Evolutionary conservation across 2,113 vertebrate genomes (phyloP), one percentile per base, ranked within the genome.

Genomic region (Spea bombifrons): DNA sequence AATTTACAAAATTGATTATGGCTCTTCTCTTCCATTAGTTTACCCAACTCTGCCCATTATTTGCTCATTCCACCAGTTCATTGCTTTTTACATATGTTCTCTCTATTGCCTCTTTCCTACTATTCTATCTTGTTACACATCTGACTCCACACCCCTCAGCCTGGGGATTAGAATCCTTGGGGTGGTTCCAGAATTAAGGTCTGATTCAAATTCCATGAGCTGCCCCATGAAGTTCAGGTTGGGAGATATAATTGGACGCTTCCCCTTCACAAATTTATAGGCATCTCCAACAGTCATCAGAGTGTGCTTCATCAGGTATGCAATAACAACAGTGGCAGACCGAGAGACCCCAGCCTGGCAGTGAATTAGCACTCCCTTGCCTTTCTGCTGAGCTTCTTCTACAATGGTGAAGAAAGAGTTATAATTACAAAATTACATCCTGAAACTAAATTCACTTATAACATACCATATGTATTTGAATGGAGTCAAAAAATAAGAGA

Each of bases 161-260:
- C 92, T 94, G 65, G 92, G 94, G 82, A 88, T 93, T 74, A 94
- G 87, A 83, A 94, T 94, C 16, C 94, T 92, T 67, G 93, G 93
- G 3, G 92, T 94, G 84, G 94, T 85, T n/a, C 94, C 92, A 1
- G 92, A 90, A 82, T 94, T 94, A 84, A 94, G 92, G 85, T 94
- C 94, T 68, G 90, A 88, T 83, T 94, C 94, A 4, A 94, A 94
- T 87, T 94, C 92, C 87, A 94, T 82, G 48, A 94, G 90, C 84
- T 94, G 93, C 69, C 93, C 93, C 93, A 94, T 94, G 87, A 94
- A 94, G 86, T 94, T 94, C 46, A 94, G 91, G 83, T 94, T 94
- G 1, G 94, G 94, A 0, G 94, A 94, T 61, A 94, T 92, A 78
- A 94, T 88, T 0, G 92, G 92, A 5, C 93, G 90, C 0, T 92